Percentiles rank a stretch among this genome's conserved stretches.
These are phyloP conservation scores for Leptoclinus maculatus DNA, from an alignment of 2,797 vertebrate species.

Conservation along the genomic window DNA sequence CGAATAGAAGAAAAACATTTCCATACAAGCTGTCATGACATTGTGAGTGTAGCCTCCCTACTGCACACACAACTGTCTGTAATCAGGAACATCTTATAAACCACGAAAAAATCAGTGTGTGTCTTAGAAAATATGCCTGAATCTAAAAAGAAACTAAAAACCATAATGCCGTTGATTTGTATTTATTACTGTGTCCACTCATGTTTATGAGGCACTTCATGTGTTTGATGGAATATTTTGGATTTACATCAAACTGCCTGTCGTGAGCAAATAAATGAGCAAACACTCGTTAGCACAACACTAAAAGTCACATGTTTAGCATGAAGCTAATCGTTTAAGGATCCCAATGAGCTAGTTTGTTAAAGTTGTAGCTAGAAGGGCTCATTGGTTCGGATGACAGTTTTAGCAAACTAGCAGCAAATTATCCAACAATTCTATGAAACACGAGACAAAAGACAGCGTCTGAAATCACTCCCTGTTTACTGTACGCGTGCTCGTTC, in stretches of 20 bases:
- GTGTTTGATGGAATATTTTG: neutral
- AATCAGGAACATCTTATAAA: neutral
- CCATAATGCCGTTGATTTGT: neutral
- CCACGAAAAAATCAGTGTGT: neutral
- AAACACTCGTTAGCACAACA: neutral
- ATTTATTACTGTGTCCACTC: neutral
- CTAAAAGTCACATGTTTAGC: neutral
- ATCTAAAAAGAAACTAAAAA: neutral
- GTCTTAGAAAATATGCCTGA: neutral
- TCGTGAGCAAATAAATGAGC: neutral
- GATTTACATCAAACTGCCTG: neutral
- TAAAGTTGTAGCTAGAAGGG: neutral
- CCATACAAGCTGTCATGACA: neutral
- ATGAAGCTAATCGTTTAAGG: neutral
- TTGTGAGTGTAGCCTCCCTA: too few relatives aligned
- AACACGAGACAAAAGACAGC: neutral
- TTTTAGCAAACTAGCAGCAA: slow-evolving; percentile 21
- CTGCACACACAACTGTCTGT: neutral
- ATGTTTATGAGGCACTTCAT: neutral
- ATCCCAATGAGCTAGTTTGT: neutral
- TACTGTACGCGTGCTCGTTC: too few relatives aligned
- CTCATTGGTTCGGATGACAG: neutral
- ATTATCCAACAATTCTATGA: slow-evolving; percentile 8
- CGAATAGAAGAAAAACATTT: neutral
- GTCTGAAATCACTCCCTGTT: neutral